Evolutionary conservation across 2,797 vertebrate species (phyloP), one percentile per base, ranked within the genome.

Genomic region (Paguma larvata): DNA sequence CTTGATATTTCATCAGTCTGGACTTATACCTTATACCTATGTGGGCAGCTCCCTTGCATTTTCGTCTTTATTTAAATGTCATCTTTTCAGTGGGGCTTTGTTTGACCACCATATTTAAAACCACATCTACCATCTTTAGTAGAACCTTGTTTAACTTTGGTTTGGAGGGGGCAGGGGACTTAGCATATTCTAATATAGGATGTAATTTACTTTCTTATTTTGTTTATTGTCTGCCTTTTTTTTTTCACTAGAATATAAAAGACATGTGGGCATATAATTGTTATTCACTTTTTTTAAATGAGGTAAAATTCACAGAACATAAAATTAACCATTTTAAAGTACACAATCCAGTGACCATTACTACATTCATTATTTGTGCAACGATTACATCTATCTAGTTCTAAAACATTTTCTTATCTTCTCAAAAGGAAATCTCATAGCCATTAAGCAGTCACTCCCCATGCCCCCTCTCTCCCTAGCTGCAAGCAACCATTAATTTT

Each of bases 91-190:
- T 84, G 51, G 18, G 5, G 51, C 18, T 92, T 84, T 86, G 53
- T 84, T 88, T 87, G 34, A 84, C 18, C 3, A 77, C 9, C 6
- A 0, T 72, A 44, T 87, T 96, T 80, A 95, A 93, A 96, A 89
- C 41, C 34, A 34, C 21, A 72, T 41, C 44, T 67, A 6, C 18
- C 62, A 91, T 90, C 19, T 16, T 89, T 34, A 63, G 9, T 83
- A 79, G 30, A 96, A 68, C 19, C 34, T 92, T 97, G 41, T 14
- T 96, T 38, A 82, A 84, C 91, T 82, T 96, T 85, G 53, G 19
- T 79, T 25, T 79, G 38, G 77, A 56, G 72, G 72, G 23, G 25
- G 53, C 53, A 56, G 19, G 53, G 2, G 15, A 80, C 32, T 88
- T 51, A 72, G 16, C 10, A 77, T 16, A 10, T 87, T 91, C 89